Evolutionary conservation across 1,140 invertebrate species (phyloP).

Genomic region (Phocides pigmalion): DNA sequence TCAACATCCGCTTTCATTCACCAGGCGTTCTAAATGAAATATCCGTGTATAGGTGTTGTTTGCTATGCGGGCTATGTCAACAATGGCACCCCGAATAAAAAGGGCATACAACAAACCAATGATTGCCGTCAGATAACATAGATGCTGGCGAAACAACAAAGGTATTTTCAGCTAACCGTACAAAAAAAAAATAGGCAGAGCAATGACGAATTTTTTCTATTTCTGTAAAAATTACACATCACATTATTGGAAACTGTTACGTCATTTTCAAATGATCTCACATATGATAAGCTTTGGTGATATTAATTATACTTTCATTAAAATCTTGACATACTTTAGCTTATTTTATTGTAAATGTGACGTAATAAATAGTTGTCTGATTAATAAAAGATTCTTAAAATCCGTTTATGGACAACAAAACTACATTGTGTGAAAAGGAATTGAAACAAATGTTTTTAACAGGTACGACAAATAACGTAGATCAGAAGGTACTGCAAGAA

Average conservation of each 20-base stretch:
- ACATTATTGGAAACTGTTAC: no score
- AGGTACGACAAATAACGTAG: constrained; percentile 6
- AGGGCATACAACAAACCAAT: neutral
- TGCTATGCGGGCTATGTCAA: constrained; percentile 2
- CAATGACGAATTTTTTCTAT: no score
- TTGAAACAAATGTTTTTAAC: neutral
- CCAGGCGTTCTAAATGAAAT: constrained; percentile 14
- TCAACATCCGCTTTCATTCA: neutral
- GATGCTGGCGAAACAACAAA: neutral
- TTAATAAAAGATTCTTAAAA: no score
- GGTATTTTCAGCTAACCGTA: neutral
- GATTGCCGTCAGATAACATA: neutral
- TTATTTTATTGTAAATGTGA: no score
- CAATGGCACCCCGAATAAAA: neutral
- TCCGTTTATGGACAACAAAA: no score
- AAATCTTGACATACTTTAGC: no score
- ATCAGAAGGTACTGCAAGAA: constrained; percentile 30
- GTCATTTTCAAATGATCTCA: no score
- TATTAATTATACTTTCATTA: no score
- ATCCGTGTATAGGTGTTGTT: constrained; percentile 2
- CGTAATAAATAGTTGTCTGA: no score
- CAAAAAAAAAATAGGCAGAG: no score
- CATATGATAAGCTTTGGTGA: no score
- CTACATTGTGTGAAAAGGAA: neutral
- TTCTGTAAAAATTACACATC: no score